These are phyloP conservation scores for Dendroctonus valens DNA, from an alignment of 1,140 invertebrate genomes.

Conservation along the genomic window DNA sequence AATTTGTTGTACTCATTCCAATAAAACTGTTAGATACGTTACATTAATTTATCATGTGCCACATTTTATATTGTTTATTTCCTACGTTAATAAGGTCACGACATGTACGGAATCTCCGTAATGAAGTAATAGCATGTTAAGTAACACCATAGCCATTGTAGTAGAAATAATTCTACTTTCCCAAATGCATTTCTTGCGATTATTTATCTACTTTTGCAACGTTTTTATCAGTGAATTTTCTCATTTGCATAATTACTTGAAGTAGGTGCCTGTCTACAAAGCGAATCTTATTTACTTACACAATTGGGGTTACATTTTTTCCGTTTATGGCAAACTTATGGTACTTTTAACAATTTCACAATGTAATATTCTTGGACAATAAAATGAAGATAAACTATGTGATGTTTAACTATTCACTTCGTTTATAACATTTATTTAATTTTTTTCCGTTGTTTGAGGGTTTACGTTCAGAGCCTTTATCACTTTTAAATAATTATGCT, in stretches of 20 bases:
- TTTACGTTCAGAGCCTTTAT: too few species aligned
- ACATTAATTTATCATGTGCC: too few species aligned
- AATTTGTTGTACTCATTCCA: too few species aligned
- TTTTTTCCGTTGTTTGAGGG: too few species aligned
- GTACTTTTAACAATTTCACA: too few species aligned
- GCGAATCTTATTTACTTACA: not conserved
- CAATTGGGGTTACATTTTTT: not conserved
- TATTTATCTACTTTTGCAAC: constrained; percentile 25
- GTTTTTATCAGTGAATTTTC: constrained; percentile 23
- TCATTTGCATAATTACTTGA: constrained; percentile 19
- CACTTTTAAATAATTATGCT: too few species aligned
- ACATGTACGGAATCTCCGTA: not conserved
- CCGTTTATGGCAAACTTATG: not conserved
- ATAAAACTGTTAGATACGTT: too few species aligned
- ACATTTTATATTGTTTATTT: not conserved
- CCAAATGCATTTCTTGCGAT: constrained; percentile 22
- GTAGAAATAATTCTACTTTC: constrained; percentile 24
- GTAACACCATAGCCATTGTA: constrained; percentile 16
- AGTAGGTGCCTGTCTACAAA: not conserved
- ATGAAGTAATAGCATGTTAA: constrained; percentile 13
- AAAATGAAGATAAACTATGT: too few species aligned
- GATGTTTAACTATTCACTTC: too few species aligned
- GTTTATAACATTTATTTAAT: too few species aligned
- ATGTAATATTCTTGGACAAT: too few species aligned
- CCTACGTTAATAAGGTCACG: constrained; percentile 2